Conservation (phyloP, 2,888 invertebrate genomes). For the Hanleya hanleyi region DNA sequence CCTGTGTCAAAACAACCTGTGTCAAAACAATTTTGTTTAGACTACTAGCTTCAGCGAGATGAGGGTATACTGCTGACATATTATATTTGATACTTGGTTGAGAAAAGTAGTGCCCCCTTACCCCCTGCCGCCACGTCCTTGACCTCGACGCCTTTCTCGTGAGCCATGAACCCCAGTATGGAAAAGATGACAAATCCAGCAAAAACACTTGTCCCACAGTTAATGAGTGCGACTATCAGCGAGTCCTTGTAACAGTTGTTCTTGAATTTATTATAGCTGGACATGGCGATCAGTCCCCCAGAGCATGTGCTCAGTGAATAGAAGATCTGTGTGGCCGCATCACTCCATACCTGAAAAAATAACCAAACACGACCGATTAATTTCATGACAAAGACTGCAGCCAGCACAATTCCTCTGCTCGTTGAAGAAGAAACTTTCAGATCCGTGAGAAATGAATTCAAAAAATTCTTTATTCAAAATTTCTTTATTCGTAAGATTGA, state of each 20-base stretch:
- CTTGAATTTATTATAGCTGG: constrained; percentile 70
- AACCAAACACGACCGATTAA: background rate
- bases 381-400: too few relatives aligned
- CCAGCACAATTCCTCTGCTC: too few relatives aligned
- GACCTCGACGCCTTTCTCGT: constrained; percentile 70
- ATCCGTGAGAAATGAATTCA: too few relatives aligned
- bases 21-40: too few relatives aligned
- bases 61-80: too few relatives aligned
- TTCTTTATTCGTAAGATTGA: too few relatives aligned
- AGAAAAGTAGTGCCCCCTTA: too few relatives aligned
- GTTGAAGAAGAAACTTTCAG: too few relatives aligned
- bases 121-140: constrained; percentile 69
- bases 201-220: constrained; percentile 72
- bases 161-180: constrained; percentile 78
- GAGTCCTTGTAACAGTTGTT: constrained; percentile 72
- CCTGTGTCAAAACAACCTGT: too few relatives aligned
- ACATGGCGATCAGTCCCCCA: constrained; percentile 71
- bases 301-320: constrained; percentile 69
- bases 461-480: too few relatives aligned
- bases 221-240: constrained; percentile 70
- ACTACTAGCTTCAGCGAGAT: too few relatives aligned
- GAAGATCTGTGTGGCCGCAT: constrained; percentile 69
- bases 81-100: too few relatives aligned
- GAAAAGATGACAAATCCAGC: constrained; percentile 74
- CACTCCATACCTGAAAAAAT: constrained; percentile 64